Percentiles rank a stretch among this genome's conserved stretches.
Conservation (phyloP, 30 jellyfish, hydroid and myxozoan genomes). For the Nemopilema nomurai region DNA sequence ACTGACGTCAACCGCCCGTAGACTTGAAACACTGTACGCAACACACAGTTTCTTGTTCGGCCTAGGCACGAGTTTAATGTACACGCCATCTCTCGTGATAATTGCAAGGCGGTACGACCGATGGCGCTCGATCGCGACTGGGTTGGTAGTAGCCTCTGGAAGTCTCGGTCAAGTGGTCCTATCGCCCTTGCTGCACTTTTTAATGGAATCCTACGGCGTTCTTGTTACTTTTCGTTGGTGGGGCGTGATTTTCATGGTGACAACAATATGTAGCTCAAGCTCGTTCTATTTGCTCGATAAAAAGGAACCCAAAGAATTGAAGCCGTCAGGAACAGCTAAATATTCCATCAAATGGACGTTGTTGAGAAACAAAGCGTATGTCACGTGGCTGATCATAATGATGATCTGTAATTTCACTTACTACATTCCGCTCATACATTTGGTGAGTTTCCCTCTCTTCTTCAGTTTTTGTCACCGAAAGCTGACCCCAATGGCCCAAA, state of each 20-base stretch:
- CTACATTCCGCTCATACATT: constrained; percentile 86
- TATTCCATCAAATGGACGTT: constrained; percentile 49
- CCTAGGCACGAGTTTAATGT: constrained; percentile 90
- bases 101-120: constrained; percentile 80
- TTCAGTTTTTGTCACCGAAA: too few relatives aligned
- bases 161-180: constrained; percentile 92
- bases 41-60: constrained; percentile 93
- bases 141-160: constrained; percentile 86
- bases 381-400: constrained; percentile 63
- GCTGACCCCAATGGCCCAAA: too few relatives aligned
- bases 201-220: constrained; percentile 64
- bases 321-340: constrained; percentile 11
- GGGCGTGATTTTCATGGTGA: constrained; percentile 61
- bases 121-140: constrained; percentile 83
- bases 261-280: constrained; percentile 68
- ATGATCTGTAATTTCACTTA: constrained; percentile 87
- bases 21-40: constrained; percentile 62
- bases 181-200: constrained; percentile 70
- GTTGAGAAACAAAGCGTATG: constrained; percentile 55
- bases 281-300: constrained; percentile 62
- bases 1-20: constrained; percentile 66
- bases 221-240: constrained; percentile 65
- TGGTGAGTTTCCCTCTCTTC: constrained; percentile 87
- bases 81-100: constrained; percentile 90
- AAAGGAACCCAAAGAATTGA: background rate